These are phyloP conservation scores for Ferrisia virgata DNA, from an alignment of 2,888 invertebrate genomes.

Conservation along the genomic window DNA sequence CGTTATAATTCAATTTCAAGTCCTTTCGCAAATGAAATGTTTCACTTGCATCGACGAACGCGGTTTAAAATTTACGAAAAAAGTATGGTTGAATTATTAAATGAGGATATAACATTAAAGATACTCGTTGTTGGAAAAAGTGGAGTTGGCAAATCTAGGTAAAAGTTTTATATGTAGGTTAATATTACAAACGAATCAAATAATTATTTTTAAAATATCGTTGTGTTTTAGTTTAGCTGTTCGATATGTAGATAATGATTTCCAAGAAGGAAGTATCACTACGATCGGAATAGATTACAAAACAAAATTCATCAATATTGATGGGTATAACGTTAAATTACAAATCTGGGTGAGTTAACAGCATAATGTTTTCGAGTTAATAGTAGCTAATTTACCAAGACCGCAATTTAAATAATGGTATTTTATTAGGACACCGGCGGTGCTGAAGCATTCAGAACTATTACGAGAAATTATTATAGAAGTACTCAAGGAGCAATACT, in stretches of 20 bases:
- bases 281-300: slow-evolving; percentile 99
- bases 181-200: not conserved
- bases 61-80: not conserved
- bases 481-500: slow-evolving; percentile 88
- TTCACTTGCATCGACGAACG: not conserved
- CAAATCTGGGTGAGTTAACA: slow-evolving; percentile 71
- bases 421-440: slow-evolving; percentile 86
- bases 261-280: slow-evolving; percentile 87
- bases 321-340: slow-evolving; percentile 87
- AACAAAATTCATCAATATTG: slow-evolving; percentile 82
- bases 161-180: slow-evolving; percentile 50
- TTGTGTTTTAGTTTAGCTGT: slow-evolving; percentile 73
- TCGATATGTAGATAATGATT: slow-evolving; percentile 92
- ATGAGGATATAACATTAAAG: slow-evolving; percentile 70
- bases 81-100: not conserved
- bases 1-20: not conserved
- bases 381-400: not conserved
- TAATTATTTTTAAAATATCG: not conserved
- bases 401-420: not conserved
- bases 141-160: slow-evolving; percentile 98
- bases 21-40: not conserved
- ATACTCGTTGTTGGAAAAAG: slow-evolving; percentile 95
- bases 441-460: slow-evolving; percentile 87
- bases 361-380: not conserved
- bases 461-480: slow-evolving; percentile 92